Evolutionary conservation across 2,888 invertebrate species (phyloP), one percentile per base, ranked within the genome.

Genomic region (Salticus scenicus): DNA sequence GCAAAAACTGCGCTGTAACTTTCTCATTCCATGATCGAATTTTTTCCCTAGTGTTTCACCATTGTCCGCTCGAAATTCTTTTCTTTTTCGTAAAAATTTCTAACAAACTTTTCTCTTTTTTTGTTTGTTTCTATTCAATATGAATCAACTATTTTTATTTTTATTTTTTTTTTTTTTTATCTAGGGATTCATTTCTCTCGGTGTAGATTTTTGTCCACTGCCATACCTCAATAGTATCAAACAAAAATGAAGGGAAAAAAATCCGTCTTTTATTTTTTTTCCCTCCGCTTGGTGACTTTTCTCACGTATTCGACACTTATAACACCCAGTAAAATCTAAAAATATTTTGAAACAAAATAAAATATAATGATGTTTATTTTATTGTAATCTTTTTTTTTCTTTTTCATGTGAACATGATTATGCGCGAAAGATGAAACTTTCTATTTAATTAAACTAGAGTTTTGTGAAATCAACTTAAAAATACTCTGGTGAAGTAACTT

Each of bases 261-360:
- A n/a, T n/a, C n/a, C n/a, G n/a, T n/a, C n/a, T n/a, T n/a, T n/a
- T n/a, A n/a, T n/a, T n/a, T n/a, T n/a, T n/a, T n/a, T n/a, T n/a
- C n/a, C 30, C 33, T 31, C 67, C 33, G 33, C 20, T 67, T 31
- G n/a, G 20, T 24, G 24, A 67, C 37, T 67, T 67, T 67, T 33
- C 31, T 67, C 67, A 67, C 67, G 67, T 67, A 10, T 24, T 24
- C 1, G 67, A 20, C 37, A 67, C 31, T 67, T 37, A 31, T 67
- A 67, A 31, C 67, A 2, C 37, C 1, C 37, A 12, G 0, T 67
- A 0, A 33, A 12, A 5, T 24, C 24, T 24, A 5, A 24, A 57
- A 57, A 57, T 20, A 57, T 57, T 57, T 57, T 8, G 24, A 57
- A 24, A 57, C 57, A 57, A 57, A 57, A 24, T 24, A 24, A 57